Base-by-base conservation (phyloP, 1,140 invertebrate species). In the Macrobrachium rosenbergii region DNA sequence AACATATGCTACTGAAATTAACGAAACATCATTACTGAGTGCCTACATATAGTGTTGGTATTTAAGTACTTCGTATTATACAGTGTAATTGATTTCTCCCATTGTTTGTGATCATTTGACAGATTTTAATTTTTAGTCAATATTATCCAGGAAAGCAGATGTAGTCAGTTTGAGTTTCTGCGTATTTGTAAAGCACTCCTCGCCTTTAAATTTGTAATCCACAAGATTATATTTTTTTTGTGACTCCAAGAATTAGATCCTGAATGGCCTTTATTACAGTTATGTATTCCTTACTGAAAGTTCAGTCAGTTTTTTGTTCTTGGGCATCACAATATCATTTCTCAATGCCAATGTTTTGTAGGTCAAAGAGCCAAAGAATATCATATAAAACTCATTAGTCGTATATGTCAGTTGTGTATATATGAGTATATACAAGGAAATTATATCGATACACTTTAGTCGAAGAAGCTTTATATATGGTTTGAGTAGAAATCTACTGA, bases 391-490 rank as follows among this genome's bases (percentile, higher is more conserved):
- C 21, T 63, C 16, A 7, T 43, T 79, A 79, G 77, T 79, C 43
- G n/a, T 79, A 37, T 37, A 37, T 37, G 28, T 37, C 28, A 37
- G 3, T 37, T 37, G 28, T 37, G 28, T 37, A 37, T 37, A 37
- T 37, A 37, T 37, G 28, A 37, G 58, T 23, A 78, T 78, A 78
- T 78, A 58, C 76, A n/a, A 78, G 52, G 60, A 79, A 63, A 37
- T 80, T 63, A 37, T 63, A 64, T 37, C 62, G 60, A 28, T 80
- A 80, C 60, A 17, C 52, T 43, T 23, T 80, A 80, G 60, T 80
- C 78, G 14, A 62, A 80, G 60, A 64, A 80, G 78, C 78, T 80
- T 80, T 80, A 80, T 80, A 62, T 79, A 80, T 80, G 28, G 60
- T 80, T 28, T 80, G 28, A 37, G 28, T 37, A 37, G 28, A 37